A percentile compares a stretch with the other conserved stretches of the same genome.
Conservation (phyloP, 2,113 vertebrate species). For the Pangasianodon hypophthalmus region DNA sequence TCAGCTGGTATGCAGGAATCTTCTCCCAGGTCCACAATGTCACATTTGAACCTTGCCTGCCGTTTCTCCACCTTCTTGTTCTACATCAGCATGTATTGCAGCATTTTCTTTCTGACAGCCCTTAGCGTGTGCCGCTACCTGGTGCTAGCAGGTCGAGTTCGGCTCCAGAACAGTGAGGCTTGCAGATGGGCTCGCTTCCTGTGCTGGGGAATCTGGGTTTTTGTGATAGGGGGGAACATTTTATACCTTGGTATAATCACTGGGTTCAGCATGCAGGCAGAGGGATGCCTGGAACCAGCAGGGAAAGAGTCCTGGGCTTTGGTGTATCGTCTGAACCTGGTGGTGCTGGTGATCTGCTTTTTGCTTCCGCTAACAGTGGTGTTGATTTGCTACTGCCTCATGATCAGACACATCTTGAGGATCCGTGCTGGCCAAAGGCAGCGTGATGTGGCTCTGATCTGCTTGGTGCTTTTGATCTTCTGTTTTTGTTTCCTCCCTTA, state of each 20-base stretch:
- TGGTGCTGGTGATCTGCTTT: constrained; percentile 55
- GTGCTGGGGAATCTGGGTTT: constrained; percentile 47
- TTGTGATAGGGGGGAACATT: background rate
- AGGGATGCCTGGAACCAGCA: constrained; percentile 53
- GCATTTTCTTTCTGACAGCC: constrained; percentile 56
- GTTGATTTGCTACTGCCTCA: constrained; percentile 52
- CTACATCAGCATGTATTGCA: constrained; percentile 60
- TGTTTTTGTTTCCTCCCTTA: constrained; percentile 58
- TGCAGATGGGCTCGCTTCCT: constrained; percentile 26
- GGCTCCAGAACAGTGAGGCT: constrained; percentile 31
- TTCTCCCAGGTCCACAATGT: background rate
- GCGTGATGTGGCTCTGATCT: constrained; percentile 52
- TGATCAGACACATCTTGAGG: constrained; percentile 56
- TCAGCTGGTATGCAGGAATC: background rate
- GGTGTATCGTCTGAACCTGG: constrained; percentile 52
- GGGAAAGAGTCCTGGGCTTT: constrained; percentile 20
- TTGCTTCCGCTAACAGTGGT: constrained; percentile 43
- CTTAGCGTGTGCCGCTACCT: constrained; percentile 56
- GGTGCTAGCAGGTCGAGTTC: constrained; percentile 17
- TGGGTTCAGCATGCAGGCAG: background rate
- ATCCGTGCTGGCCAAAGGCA: constrained; percentile 31
- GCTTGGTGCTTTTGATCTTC: constrained; percentile 56
- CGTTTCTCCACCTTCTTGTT: constrained; percentile 51
- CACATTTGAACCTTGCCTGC: constrained; percentile 23
- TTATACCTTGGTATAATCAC: background rate